Conservation (phyloP, 2,888 invertebrate species). For the Metellina segmentata region DNA sequence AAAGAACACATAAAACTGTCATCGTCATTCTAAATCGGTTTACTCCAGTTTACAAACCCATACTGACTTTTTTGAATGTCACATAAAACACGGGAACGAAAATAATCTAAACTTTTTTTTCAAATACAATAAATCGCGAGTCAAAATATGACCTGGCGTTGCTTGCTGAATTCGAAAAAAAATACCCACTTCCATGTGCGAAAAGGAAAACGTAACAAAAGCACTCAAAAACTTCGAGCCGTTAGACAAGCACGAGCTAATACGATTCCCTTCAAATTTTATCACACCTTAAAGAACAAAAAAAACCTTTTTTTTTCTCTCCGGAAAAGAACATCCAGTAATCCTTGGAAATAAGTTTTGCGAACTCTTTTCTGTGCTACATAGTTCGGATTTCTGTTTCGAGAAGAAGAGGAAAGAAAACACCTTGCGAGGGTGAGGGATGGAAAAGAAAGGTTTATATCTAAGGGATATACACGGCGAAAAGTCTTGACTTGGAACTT, state of each 20-base stretch:
- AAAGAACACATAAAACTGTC: background rate
- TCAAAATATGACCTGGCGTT: too few relatives aligned
- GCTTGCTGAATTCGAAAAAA: background rate
- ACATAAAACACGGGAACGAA: background rate
- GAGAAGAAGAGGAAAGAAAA: conserved; percentile 34
- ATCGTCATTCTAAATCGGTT: background rate
- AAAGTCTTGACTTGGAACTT: conserved; percentile 24
- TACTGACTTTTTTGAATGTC: background rate
- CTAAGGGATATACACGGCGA: conserved; percentile 27
- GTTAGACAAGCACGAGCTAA: conserved; percentile 26
- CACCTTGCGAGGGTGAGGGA: conserved; percentile 11
- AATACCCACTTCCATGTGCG: background rate
- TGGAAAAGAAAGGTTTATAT: conserved; percentile 5
- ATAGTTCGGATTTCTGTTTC: conserved; percentile 47
- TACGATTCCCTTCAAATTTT: conserved; percentile 38
- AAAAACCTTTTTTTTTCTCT: conserved; percentile 20
- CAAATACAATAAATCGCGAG: too few relatives aligned
- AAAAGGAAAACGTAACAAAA: background rate
- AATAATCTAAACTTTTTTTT: background rate
- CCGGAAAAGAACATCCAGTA: conserved; percentile 23
- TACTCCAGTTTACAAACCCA: background rate
- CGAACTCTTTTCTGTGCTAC: conserved; percentile 36
- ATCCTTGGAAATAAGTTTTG: conserved; percentile 67
- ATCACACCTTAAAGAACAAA: conserved; percentile 30
- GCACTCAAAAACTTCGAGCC: background rate